These are phyloP conservation scores for Neolamprologus kungweensis DNA, from an alignment of 2,113 vertebrate species.

Conservation along the genomic window DNA sequence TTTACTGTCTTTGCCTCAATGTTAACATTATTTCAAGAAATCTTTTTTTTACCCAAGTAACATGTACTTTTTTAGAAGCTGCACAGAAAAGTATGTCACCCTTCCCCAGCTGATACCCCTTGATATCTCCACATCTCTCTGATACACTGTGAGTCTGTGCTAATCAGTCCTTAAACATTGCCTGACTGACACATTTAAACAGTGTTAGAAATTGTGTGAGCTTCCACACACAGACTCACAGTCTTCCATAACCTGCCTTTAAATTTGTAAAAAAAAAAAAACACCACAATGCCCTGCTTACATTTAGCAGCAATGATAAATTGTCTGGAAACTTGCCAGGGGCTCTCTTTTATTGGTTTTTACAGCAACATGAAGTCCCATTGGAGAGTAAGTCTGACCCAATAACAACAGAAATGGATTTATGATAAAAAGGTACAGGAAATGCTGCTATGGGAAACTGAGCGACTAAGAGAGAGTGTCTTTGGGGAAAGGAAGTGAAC, in stretches of 20 bases:
- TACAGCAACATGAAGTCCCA: conserved; percentile 49
- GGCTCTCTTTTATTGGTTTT: conserved; percentile 51
- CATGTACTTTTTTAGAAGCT: not conserved
- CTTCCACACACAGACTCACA: not conserved
- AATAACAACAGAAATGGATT: conserved; percentile 52
- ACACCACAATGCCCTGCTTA: conserved; percentile 1
- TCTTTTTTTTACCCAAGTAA: not conserved
- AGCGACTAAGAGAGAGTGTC: not conserved
- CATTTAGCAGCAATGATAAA: conserved; percentile 50
- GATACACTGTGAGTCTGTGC: not conserved
- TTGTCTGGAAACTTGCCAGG: conserved; percentile 41
- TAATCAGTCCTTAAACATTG: not conserved
- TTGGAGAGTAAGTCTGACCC: conserved; percentile 25
- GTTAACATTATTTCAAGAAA: not conserved
- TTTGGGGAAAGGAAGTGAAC: not conserved
- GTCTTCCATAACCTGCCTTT: not conserved
- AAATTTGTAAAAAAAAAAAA: conserved; percentile 5
- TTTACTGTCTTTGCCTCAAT: not conserved
- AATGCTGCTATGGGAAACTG: not conserved
- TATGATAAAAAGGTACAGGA: conserved; percentile 42
- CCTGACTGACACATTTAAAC: not conserved
- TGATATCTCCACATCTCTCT: not conserved
- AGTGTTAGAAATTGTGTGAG: not conserved
- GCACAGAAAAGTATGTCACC: not conserved
- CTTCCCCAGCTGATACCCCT: not conserved